These are phyloP conservation scores for Leptopilina boulardi DNA, from an alignment of 1,140 invertebrate genomes.

Conservation along the genomic window DNA sequence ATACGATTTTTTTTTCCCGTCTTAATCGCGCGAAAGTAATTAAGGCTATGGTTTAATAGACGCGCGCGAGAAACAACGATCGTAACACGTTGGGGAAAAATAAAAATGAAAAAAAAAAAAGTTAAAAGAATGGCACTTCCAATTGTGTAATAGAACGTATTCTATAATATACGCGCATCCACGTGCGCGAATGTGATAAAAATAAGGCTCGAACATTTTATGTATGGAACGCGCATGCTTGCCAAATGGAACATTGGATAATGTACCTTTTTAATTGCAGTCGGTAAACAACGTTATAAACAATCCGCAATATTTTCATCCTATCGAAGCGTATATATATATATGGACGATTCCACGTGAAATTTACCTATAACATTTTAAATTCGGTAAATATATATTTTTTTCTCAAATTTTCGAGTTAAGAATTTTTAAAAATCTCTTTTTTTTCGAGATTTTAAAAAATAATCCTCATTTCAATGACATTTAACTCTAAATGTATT, in stretches of 20 bases:
- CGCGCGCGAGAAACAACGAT: background rate
- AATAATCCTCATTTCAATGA: no score
- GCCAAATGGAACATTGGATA: background rate
- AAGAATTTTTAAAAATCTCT: no score
- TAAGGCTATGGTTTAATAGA: slow-evolving; percentile 33
- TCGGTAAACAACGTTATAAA: slow-evolving; percentile 15
- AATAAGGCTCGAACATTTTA: background rate
- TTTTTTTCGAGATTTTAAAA: no score
- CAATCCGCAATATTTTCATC: slow-evolving; percentile 20
- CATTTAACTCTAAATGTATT: no score
- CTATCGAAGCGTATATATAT: background rate
- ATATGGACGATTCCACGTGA: no score
- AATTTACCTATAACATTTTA: no score
- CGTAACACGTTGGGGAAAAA: slow-evolving; percentile 11
- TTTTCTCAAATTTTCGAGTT: no score
- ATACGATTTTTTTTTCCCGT: slow-evolving; percentile 12
- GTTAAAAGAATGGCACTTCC: slow-evolving; percentile 17
- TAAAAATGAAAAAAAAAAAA: background rate
- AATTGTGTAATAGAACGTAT: slow-evolving; percentile 8
- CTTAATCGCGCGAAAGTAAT: slow-evolving; percentile 30
- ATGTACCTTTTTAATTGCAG: slow-evolving; percentile 21
- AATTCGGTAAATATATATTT: no score
- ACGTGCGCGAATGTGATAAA: slow-evolving; percentile 28
- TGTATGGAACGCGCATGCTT: slow-evolving; percentile 10
- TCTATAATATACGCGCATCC: slow-evolving; percentile 18